Conservation (phyloP, 1,140 invertebrate species). For the Ptiloglossa arizonensis region DNA sequence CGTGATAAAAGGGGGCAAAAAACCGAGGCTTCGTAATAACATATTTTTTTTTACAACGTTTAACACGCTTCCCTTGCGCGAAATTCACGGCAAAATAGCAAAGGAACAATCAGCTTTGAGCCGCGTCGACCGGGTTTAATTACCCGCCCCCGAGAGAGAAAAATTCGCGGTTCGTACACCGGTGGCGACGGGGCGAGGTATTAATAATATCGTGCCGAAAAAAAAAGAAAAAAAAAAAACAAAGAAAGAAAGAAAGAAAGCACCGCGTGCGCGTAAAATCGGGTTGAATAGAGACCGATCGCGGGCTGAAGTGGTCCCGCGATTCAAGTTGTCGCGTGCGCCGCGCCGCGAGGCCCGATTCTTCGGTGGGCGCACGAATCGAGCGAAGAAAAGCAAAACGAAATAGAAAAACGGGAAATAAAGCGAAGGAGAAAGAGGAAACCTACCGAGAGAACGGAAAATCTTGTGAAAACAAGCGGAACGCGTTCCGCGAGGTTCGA, state of each 20-base stretch:
- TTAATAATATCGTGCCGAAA: slow-evolving; percentile 22
- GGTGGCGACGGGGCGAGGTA: neutral
- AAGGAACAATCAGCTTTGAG: slow-evolving; percentile 6
- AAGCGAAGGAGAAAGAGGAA: neutral
- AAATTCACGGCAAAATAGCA: slow-evolving; percentile 3
- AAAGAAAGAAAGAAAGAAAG: too few species aligned
- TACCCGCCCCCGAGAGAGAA: neutral
- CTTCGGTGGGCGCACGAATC: neutral
- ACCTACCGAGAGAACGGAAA: slow-evolving; percentile 9
- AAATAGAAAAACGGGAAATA: neutral
- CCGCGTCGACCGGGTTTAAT: slow-evolving; percentile 23
- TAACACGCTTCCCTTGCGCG: slow-evolving; percentile 3
- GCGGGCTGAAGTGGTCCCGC: too few species aligned
- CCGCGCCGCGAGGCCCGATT: slow-evolving; percentile 22
- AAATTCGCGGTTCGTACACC: neutral
- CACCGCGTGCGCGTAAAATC: too few species aligned
- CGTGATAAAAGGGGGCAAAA: slow-evolving; percentile 46
- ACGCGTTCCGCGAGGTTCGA: slow-evolving; percentile 8
- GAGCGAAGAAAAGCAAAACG: neutral
- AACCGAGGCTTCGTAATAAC: slow-evolving; percentile 35
- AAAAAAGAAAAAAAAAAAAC: too few species aligned
- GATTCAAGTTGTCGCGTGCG: neutral
- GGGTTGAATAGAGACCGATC: neutral
- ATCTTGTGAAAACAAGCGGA: slow-evolving; percentile 13
- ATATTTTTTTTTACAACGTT: slow-evolving; percentile 52